Evolutionary conservation across 2,113 vertebrate species (phyloP).

Genomic region (Sarotherodon lohbergeri): DNA sequence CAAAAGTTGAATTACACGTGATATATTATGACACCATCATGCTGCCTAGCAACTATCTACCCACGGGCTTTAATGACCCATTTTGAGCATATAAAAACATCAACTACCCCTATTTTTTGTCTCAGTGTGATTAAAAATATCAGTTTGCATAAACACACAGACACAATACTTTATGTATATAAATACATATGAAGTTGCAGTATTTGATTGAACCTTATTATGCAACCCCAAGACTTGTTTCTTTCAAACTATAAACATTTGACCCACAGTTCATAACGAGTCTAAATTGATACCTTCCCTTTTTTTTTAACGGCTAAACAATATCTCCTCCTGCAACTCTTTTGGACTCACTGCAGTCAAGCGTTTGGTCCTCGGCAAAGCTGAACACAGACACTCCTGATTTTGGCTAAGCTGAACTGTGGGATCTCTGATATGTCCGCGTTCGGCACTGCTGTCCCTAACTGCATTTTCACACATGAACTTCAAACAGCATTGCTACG

Average conservation of each 20-base stretch:
- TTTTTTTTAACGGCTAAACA: neutral
- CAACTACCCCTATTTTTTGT: neutral
- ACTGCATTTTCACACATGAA: neutral
- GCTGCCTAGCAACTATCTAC: neutral
- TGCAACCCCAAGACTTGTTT: neutral
- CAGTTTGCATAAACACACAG: neutral
- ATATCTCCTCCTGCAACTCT: neutral
- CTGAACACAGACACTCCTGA: neutral
- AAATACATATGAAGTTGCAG: neutral
- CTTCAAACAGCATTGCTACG: neutral
- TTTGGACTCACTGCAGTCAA: neutral
- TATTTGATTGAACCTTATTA: neutral
- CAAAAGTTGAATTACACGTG: neutral
- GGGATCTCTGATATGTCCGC: fast-evolving
- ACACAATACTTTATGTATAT: neutral
- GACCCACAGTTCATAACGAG: neutral
- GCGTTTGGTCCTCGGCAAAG: neutral
- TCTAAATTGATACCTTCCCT: neutral
- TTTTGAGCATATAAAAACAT: neutral
- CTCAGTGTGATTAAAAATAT: neutral
- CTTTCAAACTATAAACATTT: neutral
- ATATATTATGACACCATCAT: neutral
- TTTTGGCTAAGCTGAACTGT: neutral
- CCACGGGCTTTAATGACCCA: neutral
- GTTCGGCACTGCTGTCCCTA: neutral